Base-by-base conservation (phyloP, 2,888 invertebrate species). In the Acrobasis suavella region DNA sequence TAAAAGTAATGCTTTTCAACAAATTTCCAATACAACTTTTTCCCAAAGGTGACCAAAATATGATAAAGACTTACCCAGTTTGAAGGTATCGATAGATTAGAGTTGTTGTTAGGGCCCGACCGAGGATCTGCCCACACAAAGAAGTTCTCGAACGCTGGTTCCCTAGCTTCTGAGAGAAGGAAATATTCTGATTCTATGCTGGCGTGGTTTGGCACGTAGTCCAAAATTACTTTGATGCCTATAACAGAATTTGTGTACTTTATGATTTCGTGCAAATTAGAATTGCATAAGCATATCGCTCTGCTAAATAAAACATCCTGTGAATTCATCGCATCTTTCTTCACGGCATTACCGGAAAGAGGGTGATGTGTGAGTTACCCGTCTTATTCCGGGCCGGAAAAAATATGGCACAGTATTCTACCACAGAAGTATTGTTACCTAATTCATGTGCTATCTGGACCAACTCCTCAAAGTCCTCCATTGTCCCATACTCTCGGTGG, bases 131-230 rank as follows among this genome's bases (percentile, higher is more conserved):
- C 92, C 97, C 97, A 97, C 0, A 96, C 87, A 76, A 96, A 97
- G 73, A 93, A 96, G 69, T 96, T 93, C 58, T 94, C 94, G 75
- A 94, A 97, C 0, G 93, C 94, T 3, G 92, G 86, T 17, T 93
- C 93, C 10, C 85, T 85, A 0, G 91, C 84, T 0, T 93, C 89
- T 0, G 97, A 97, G 55, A 93, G 88, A 17, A 84, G 77, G 80
- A 98, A 98, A 96, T 98, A 98, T 1, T 94, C 93, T 66, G 97
- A 96, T 70, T 95, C 89, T 67, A 95, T 94, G 67, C 96, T 96
- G 0, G 95, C 89, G 62, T 93, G 93, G 71, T 93, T 93, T 0
- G 95, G 95, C 2, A 95, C 94, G 70, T 94, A 93, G 75, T 95
- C 95, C 61, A 95, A 76, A 8, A 95, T 85, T 0, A 95, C 88